Base-by-base conservation (phyloP, 2,113 vertebrate species). In the Cyprinodon tularosa region DNA sequence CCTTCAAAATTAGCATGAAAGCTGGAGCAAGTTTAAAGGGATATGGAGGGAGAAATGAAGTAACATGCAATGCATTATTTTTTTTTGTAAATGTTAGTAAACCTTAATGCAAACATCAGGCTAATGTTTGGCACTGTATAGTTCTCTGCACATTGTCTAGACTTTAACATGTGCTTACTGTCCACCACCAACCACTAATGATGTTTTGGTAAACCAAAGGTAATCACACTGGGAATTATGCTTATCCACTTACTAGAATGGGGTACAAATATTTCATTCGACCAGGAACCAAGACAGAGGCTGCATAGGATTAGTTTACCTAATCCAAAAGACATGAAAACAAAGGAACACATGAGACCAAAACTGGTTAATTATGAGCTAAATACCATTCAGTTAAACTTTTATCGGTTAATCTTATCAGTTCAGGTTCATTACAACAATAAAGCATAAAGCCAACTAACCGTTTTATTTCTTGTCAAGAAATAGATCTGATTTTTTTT, bases 321-420 rank as follows among this genome's bases (percentile, higher is more conserved):
- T 68, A 75, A 71, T 50, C 53, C 48, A 13, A 60, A 38, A 45
- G n/a, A 72, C n/a, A 20, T 66, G 57, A 3, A 79, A 38, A 68
- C 2, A 71, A 11, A 12, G 0, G 42, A 17, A 53, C 62, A 36
- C 9, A 40, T 36, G 7, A 65, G 15, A 9, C 3, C 64, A 68
- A 62, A n/a, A 29, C 75, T 60, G n/a, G 20, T 73, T 9, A 47
- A 60, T n/a, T 22, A 1, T 29, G 36, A 3, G 15, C 47, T 67
- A 72, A 68, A n/a, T 15, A 59, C 38, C 59, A 63, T 13, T n/a
- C 42, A 59, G 20, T n/a, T 76, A 22, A 37, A 36, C 42, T 61
- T 40, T 17, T 29, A 29, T 29, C 29, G 29, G 29, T 29, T 29
- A 29, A 29, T 2, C 20, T 66, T 37, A 59, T 71, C 12, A 70